A percentile compares a stretch with the other conserved stretches of the same genome.
phyloP scores from a whole-genome alignment of 2,888 invertebrate species.

The Furcula furcula region DNA sequence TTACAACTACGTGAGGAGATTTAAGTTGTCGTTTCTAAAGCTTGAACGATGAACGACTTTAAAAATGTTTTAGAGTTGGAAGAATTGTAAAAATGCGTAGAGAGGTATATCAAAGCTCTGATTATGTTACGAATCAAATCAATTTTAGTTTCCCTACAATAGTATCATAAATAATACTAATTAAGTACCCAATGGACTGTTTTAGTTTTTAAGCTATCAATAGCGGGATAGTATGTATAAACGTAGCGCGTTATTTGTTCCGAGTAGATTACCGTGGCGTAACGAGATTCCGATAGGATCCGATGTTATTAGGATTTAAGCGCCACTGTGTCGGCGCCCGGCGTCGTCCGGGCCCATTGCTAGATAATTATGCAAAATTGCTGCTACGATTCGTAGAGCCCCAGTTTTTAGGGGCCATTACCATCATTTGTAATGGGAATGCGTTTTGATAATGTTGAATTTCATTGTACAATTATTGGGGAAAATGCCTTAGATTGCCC shows the following conservation, averaged over 20 bases:
- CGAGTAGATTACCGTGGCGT: conserved; percentile 64
- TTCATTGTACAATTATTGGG: conserved; percentile 71
- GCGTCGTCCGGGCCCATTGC: conserved; percentile 42
- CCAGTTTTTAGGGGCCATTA: conserved; percentile 74
- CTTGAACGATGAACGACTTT: conserved; percentile 44
- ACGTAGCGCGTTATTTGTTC: conserved; percentile 62
- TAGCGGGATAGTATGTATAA: conserved; percentile 33
- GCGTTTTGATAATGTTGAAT: conserved; percentile 76
- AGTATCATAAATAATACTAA: too few relatives aligned
- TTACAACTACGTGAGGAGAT: conserved; percentile 77
- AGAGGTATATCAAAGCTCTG: too few relatives aligned
- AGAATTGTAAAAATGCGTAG: too few relatives aligned
- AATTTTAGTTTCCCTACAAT: too few relatives aligned
- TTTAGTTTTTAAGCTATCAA: neutral
- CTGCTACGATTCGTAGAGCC: conserved; percentile 74
- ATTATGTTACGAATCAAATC: too few relatives aligned
- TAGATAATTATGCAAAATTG: conserved; percentile 80
- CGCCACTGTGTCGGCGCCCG: conserved; percentile 60
- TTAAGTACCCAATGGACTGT: too few relatives aligned
- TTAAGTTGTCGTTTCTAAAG: conserved; percentile 58
- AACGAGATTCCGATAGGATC: conserved; percentile 75
- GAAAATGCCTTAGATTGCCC: conserved; percentile 51
- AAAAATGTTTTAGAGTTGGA: conserved; percentile 25
- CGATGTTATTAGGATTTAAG: conserved; percentile 77
- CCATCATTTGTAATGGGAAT: conserved; percentile 77